Conservation (phyloP, 2,888 invertebrate genomes). For the Euplagia quadripunctaria region DNA sequence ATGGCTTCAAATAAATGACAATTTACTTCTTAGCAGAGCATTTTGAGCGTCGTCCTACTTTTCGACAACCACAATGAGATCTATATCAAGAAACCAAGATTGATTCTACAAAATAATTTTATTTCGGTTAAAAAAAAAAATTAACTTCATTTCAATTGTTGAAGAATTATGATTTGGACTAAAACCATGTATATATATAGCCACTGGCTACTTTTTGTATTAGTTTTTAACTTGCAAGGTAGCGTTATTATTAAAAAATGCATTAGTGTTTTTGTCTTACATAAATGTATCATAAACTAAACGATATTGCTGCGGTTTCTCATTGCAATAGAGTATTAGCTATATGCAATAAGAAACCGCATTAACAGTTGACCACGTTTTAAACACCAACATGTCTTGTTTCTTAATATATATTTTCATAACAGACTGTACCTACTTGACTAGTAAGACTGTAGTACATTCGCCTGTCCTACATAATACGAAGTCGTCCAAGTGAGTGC, state of each 20-base stretch:
- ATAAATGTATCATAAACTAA: background rate
- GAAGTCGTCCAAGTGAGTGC: slow-evolving; percentile 59
- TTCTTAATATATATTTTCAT: slow-evolving; percentile 44
- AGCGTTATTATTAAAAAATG: background rate
- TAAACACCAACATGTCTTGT: slow-evolving; percentile 26
- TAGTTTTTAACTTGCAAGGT: background rate
- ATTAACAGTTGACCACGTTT: slow-evolving; percentile 7
- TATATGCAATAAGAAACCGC: slow-evolving; percentile 8
- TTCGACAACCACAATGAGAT: slow-evolving; percentile 33
- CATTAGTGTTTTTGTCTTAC: background rate
- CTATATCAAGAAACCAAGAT: slow-evolving; percentile 28
- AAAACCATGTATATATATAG: background rate
- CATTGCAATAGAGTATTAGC: background rate
- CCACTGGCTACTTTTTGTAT: background rate
- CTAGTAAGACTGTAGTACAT: slow-evolving; percentile 46
- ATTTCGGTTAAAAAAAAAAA: background rate
- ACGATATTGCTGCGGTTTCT: slow-evolving; percentile 5
- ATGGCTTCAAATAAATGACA: slow-evolving; percentile 35
- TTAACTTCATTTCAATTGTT: background rate
- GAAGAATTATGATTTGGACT: slow-evolving; percentile 24
- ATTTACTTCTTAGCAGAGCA: slow-evolving; percentile 34
- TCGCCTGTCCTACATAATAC: slow-evolving; percentile 62
- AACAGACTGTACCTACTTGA: slow-evolving; percentile 42
- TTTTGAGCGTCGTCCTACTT: slow-evolving; percentile 44
- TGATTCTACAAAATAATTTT: slow-evolving; percentile 12